These are phyloP conservation scores for Scaptomyza pallida DNA, from an alignment of 1,140 invertebrate genomes.

Conservation along the genomic window DNA sequence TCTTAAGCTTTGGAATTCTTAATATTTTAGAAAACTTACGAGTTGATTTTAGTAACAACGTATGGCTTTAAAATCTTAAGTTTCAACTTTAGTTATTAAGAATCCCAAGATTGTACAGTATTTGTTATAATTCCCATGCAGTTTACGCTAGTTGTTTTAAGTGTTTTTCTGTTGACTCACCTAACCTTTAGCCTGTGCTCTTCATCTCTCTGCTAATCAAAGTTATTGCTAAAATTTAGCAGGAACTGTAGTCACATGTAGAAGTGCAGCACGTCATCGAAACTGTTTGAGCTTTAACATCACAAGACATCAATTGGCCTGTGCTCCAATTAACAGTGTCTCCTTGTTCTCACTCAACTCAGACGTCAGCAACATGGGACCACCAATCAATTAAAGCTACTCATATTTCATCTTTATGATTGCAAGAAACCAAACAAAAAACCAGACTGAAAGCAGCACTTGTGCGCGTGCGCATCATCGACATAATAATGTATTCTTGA, in stretches of 20 bases:
- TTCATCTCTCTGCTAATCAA: neutral
- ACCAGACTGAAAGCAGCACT: slow-evolving; percentile 6
- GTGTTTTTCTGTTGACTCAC: neutral
- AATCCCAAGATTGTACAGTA: too few species aligned
- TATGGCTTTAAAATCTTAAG: too few species aligned
- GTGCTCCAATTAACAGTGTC: slow-evolving; percentile 22
- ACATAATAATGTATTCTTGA: slow-evolving; percentile 7
- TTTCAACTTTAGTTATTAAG: too few species aligned
- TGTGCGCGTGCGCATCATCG: slow-evolving; percentile 24
- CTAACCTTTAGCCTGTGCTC: neutral
- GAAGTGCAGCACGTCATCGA: neutral
- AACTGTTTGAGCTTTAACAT: slow-evolving; percentile 13
- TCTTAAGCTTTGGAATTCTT: too few species aligned
- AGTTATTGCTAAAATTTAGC: neutral
- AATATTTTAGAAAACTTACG: too few species aligned
- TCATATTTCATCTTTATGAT: slow-evolving; percentile 45
- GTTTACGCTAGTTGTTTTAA: neutral
- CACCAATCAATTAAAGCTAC: slow-evolving; percentile 43
- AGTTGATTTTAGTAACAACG: too few species aligned
- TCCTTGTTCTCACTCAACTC: slow-evolving; percentile 7
- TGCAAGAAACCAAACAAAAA: slow-evolving; percentile 11
- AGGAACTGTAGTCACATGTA: neutral
- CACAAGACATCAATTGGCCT: slow-evolving; percentile 6
- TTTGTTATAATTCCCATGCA: neutral
- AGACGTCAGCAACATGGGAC: slow-evolving; percentile 28